Evolutionary conservation across 1,140 invertebrate species (phyloP), one percentile per base, ranked within the genome.

Genomic region (Cyclina sinensis): DNA sequence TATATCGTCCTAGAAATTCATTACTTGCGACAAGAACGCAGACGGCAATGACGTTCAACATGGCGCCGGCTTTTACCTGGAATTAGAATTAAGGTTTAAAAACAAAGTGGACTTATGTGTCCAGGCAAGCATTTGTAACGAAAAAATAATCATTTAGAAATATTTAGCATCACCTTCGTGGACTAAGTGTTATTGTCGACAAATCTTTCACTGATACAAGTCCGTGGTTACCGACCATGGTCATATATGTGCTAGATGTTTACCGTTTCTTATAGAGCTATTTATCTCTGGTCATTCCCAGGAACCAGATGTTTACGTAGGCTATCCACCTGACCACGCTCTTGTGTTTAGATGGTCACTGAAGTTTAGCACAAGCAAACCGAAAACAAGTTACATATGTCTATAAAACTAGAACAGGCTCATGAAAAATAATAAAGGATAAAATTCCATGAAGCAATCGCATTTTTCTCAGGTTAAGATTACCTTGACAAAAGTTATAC

Each of bases 31-130:
- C 59, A 21, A 81, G 51, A 7, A 81, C 59, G 1, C 27, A 12
- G 11, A 81, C 79, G 4, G 79, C 79, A n/a, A 81, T 81, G 14
- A 81, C 35, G n/a, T 81, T 81, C 51, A 81, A 37, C 21, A 65
- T n/a, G 30, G 32, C 37, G 24, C 79, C 79, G 21, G 79, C 79
- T 48, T 81, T 81, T 18, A 81, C 51, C 79, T 81, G 37, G 65
- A 81, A 21, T 3, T 12, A 74, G n/a, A 74, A 74, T 21, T 37
- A 65, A 30, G n/a, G 32, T 4, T 11, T 65, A 9, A 5, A n/a
- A n/a, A 4, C 24, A 11, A 12, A 59, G 9, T 7, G 4, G 5
- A n/a, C 57, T n/a, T n/a, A 5, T 59, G 21, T n/a, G 9, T 59
- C 5, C n/a, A 18, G n/a, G 7, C n/a, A 59, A 59, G 16, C n/a